These are phyloP conservation scores for Netelia inedita DNA, from an alignment of 2,888 invertebrate species.

Conservation along the genomic window DNA sequence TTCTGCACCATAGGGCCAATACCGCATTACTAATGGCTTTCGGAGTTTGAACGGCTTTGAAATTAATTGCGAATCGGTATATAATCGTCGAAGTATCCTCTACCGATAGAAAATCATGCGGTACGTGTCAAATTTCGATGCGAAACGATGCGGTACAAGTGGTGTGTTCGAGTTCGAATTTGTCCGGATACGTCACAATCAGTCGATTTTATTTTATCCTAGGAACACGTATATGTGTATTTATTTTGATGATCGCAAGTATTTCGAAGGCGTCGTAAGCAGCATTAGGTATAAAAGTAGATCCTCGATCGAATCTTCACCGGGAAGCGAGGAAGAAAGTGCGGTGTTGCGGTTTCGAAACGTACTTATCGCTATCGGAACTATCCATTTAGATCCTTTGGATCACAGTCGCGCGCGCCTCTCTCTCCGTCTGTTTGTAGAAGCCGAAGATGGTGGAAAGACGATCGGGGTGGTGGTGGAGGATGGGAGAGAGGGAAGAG, in stretches of 20 bases:
- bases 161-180: background rate
- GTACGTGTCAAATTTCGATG: background rate
- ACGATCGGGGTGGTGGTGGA: background rate
- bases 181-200: conserved; percentile 10
- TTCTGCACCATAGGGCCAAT: conserved; percentile 12
- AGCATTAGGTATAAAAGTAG: conserved; percentile 48
- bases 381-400: conserved; percentile 67
- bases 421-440: conserved; percentile 17
- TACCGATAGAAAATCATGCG: background rate
- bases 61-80: conserved; percentile 1
- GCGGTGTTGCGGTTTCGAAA: conserved; percentile 66
- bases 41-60: conserved; percentile 3
- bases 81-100: background rate
- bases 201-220: conserved; percentile 5
- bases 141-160: background rate
- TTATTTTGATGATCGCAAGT: conserved; percentile 22
- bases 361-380: conserved; percentile 67
- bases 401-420: conserved; percentile 43
- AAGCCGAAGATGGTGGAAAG: conserved; percentile 14
- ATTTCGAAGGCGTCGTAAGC: conserved; percentile 45
- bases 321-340: conserved; percentile 46
- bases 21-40: conserved; percentile 2
- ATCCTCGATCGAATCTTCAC: conserved; percentile 47
- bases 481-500: conserved; percentile 46
- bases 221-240: conserved; percentile 13